Conservation (phyloP, 1,140 invertebrate genomes). For the Plutomurus gul region DNA sequence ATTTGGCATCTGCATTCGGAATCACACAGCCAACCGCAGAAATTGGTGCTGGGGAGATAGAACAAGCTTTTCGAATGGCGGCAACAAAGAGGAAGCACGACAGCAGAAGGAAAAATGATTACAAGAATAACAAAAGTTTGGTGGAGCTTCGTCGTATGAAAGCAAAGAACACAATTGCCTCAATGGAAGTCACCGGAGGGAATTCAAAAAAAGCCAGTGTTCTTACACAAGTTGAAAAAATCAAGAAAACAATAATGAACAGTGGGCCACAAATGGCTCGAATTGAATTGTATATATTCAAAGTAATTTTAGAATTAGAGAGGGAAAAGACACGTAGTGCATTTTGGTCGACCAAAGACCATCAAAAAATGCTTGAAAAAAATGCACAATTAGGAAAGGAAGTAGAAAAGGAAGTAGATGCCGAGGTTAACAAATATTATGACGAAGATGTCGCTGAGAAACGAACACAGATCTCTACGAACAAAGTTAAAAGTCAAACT, state of each 20-base stretch:
- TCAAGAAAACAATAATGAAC: slow-evolving; percentile 4
- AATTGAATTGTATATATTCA: slow-evolving; percentile 44
- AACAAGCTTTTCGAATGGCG: neutral
- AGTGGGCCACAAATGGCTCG: slow-evolving; percentile 16
- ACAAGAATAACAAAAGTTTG: neutral
- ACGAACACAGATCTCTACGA: neutral
- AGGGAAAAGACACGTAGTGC: too few relatives aligned
- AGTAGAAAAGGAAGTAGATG: neutral
- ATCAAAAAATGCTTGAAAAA: too few relatives aligned
- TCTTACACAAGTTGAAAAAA: slow-evolving; percentile 22
- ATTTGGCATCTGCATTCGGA: slow-evolving; percentile 39
- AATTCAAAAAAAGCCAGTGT: slow-evolving; percentile 18
- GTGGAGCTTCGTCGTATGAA: neutral
- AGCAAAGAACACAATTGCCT: neutral
- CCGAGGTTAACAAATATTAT: neutral
- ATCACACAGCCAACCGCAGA: neutral
- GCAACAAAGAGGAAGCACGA: neutral
- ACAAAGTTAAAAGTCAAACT: neutral
- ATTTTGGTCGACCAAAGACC: too few relatives aligned
- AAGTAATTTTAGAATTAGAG: neutral
- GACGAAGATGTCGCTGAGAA: neutral
- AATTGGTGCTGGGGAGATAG: neutral
- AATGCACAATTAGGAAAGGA: too few relatives aligned
- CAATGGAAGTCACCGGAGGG: neutral
- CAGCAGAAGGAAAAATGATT: neutral